Conservation (phyloP, 2,113 vertebrate species). For the Neofelis nebulosa region DNA sequence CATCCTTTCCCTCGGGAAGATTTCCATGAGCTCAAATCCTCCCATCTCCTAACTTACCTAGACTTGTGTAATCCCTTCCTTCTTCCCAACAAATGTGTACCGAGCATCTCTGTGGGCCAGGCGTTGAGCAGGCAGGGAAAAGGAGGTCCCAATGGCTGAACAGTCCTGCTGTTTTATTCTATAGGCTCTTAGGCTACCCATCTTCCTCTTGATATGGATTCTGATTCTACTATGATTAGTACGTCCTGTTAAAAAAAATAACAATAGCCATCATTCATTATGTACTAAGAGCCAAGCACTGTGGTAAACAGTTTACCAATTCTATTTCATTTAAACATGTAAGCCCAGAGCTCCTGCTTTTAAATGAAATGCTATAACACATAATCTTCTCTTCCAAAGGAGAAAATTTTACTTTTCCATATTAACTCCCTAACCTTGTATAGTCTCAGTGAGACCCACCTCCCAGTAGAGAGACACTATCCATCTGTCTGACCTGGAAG, state of each 20-base stretch:
- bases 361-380: neutral
- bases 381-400: neutral
- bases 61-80: neutral
- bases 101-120: neutral
- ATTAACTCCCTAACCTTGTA: neutral
- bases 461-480: neutral
- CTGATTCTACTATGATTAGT: neutral
- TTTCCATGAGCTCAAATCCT: neutral
- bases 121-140: fast-evolving
- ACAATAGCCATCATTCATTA: neutral
- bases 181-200: neutral
- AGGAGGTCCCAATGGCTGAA: neutral
- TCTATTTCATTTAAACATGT: neutral
- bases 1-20: neutral
- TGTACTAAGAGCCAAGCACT: neutral
- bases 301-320: neutral
- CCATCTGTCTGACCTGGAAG: neutral
- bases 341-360: neutral
- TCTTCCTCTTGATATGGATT: neutral
- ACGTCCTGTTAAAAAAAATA: neutral
- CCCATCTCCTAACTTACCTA: neutral
- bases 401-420: neutral
- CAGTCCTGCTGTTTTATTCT: neutral
- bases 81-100: too few relatives aligned
- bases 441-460: neutral